Conservation (phyloP, 37 sponge, comb jelly and placozoan genomes). For the Aplysina aerophoba region DNA sequence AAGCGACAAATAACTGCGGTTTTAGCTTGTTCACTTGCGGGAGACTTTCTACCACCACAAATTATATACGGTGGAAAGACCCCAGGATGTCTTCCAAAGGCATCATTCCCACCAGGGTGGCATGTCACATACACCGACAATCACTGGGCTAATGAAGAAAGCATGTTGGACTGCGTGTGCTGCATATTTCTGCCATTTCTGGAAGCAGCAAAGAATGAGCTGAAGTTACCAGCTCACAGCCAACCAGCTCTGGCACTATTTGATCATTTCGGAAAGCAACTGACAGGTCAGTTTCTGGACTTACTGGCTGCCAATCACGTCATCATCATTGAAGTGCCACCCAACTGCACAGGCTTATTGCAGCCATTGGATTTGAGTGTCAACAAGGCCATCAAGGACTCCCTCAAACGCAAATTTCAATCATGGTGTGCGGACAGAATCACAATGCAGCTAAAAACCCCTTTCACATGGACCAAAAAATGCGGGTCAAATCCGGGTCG, state of each 20-base stretch:
- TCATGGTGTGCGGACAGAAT: too few relatives aligned
- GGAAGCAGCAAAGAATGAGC: conserved; percentile 20
- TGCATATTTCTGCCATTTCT: conserved; percentile 8
- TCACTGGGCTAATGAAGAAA: background rate
- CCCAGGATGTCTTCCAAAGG: background rate
- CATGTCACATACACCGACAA: background rate
- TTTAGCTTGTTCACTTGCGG: conserved; percentile 10
- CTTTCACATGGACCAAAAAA: too few relatives aligned
- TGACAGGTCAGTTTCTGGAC: background rate
- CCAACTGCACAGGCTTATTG: conserved; percentile 15
- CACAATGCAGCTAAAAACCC: too few relatives aligned
- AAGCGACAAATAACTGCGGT: conserved; percentile 17
- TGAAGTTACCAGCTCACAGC: conserved; percentile 32
- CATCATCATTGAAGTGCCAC: background rate
- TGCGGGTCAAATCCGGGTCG: too few relatives aligned
- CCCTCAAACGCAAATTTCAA: background rate
- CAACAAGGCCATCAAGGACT: conserved; percentile 21
- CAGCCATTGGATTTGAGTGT: conserved; percentile 26
- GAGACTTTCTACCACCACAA: background rate
- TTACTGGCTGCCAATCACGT: background rate
- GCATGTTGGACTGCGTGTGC: background rate
- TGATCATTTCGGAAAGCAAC: conserved; percentile 63
- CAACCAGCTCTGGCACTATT: conserved; percentile 54
- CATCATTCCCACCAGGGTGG: background rate
- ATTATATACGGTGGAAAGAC: background rate